phyloP scores from a whole-genome alignment of 1,140 invertebrate genomes.

The Mamestra configurata region DNA sequence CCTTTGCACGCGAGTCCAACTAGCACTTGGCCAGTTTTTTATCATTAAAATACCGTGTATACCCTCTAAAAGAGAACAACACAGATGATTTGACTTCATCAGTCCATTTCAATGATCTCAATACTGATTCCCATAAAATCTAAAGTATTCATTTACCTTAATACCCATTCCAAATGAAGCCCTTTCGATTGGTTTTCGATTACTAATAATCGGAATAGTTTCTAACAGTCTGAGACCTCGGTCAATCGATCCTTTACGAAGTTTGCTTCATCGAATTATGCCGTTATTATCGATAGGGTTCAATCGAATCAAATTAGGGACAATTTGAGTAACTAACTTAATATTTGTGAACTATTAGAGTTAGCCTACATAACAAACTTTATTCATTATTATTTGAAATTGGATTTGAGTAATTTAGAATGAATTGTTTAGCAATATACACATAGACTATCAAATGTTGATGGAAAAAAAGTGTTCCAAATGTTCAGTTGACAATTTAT shows the following conservation, averaged over 20 bases:
- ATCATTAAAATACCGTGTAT: too few relatives aligned
- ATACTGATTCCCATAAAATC: constrained; percentile 7
- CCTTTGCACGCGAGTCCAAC: too few relatives aligned
- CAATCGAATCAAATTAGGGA: constrained; percentile 21
- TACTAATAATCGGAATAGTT: constrained; percentile 51
- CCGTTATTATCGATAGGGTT: constrained; percentile 31
- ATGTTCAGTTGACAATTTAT: too few relatives aligned
- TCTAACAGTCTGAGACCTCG: constrained; percentile 43
- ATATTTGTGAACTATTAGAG: constrained; percentile 8
- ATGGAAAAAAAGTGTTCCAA: too few relatives aligned
- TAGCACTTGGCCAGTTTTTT: too few relatives aligned
- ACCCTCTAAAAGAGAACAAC: too few relatives aligned
- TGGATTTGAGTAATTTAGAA: background rate
- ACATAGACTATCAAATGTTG: too few relatives aligned
- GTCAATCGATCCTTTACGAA: constrained; percentile 28
- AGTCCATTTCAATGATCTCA: constrained; percentile 13
- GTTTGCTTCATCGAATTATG: constrained; percentile 43
- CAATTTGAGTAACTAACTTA: constrained; percentile 24
- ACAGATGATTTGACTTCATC: constrained; percentile 1
- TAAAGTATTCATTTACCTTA: constrained; percentile 33
- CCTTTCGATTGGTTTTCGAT: constrained; percentile 47
- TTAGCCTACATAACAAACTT: constrained; percentile 1
- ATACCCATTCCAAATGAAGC: constrained; percentile 13
- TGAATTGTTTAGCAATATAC: too few relatives aligned
- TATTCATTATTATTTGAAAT: background rate